Base-by-base conservation (phyloP, 1,140 invertebrate species). In the Drosophila busckii region DNA sequence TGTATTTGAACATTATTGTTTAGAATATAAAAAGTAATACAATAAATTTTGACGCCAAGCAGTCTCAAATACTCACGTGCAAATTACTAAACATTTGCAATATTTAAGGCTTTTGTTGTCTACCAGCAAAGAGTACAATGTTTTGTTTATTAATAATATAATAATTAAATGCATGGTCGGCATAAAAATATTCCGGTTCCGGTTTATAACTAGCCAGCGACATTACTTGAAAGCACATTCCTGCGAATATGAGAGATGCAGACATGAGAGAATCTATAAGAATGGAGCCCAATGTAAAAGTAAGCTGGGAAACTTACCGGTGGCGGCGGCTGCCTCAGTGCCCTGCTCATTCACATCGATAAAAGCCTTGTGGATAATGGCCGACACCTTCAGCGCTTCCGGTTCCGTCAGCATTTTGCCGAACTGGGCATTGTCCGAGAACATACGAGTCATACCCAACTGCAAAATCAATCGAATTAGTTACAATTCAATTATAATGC, bases 301-400 rank as follows among this genome's bases (percentile, higher is more conserved):
- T 17, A 25, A 20, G 0, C 8, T 37, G 1, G 8, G 13, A 2
- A 15, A 52, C 70, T 68, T 71, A 88, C 88, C 85, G 20, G 88
- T 88, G 17, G 85, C 12, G 5, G 9, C 16, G 2, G 22, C 23
- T 8, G 13, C 46, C 4, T 20, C 16, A 10, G 4, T 17, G 6
- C 32, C 31, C 0, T 19, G 13, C 19, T 50, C 46, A 5, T 9
- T 28, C 2, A 38, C 7, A n/a, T 26, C 34, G 2, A 48, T 34
- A 10, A 1, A 37, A 0, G 31, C 20, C n/a, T 48, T 48, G 4
- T 48, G 45, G 7, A 48, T 3, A 7, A 48, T 34, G 4, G 10
- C 23, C 1, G 45, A 48, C 3, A 48, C 45, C 4, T 35, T 34
- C 5, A 48, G 8, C 9, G 9, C 6, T 10, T n/a, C 6, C 4